A percentile compares a stretch with the other conserved stretches of the same genome.
phyloP scores from a whole-genome alignment of 2,113 vertebrate species.

The Crypturellus undulatus region DNA sequence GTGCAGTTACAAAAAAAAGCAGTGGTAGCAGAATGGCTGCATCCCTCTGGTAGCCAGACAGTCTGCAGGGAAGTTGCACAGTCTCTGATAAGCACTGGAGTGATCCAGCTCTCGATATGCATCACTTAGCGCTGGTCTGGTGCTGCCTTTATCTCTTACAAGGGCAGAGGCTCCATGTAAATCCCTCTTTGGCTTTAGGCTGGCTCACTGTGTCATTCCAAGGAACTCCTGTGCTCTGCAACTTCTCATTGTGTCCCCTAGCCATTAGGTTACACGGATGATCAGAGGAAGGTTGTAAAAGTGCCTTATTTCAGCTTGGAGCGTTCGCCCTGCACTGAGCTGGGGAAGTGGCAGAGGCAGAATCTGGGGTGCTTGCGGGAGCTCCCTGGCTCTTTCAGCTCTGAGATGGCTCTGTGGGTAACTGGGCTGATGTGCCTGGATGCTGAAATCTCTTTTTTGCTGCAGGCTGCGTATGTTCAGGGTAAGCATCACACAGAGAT shows the following conservation, averaged over 20 bases:
- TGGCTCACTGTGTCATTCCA: background rate
- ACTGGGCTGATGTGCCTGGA: background rate
- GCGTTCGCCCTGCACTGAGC: background rate
- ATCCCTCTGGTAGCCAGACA: background rate
- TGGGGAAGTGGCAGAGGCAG: background rate
- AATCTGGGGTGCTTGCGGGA: background rate
- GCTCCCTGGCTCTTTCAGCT: background rate
- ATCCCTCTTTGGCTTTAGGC: background rate
- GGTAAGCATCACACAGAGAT: background rate
- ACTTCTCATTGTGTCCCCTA: background rate
- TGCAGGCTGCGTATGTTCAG: fast-evolving
- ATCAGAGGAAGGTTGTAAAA: background rate
- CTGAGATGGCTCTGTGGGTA: background rate
- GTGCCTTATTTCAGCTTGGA: background rate
- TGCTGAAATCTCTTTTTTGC: background rate
- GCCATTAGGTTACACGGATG: background rate
- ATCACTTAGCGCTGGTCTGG: background rate
- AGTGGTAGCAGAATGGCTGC: background rate
- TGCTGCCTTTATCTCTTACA: background rate
- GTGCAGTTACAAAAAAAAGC: background rate
- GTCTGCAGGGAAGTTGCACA: background rate
- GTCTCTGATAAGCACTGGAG: background rate
- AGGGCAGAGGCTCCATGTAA: background rate
- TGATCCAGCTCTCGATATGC: background rate
- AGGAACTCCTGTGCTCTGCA: background rate